These are phyloP conservation scores for Oncopodura yosiiana DNA, from an alignment of 1,140 invertebrate species.

Conservation along the genomic window DNA sequence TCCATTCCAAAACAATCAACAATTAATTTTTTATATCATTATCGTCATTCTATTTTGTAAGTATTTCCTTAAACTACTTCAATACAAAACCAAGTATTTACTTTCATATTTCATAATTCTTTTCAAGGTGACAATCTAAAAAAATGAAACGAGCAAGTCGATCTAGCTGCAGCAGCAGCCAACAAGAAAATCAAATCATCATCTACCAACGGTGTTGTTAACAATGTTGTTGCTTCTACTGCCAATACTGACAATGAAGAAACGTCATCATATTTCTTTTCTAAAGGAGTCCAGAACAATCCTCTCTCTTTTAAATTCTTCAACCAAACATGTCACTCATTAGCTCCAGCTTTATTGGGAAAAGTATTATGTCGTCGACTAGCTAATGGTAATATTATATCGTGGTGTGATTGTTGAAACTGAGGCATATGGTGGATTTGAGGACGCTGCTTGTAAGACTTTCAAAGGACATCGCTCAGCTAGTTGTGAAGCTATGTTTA, in stretches of 20 bases:
- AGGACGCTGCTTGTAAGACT: conserved; percentile 63
- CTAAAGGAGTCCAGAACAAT: neutral
- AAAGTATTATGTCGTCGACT: conserved; percentile 53
- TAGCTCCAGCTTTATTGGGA: conserved; percentile 38
- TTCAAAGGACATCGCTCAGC: conserved; percentile 55
- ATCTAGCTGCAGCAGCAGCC: conserved; percentile 2
- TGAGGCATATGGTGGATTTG: conserved; percentile 60
- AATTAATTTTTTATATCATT: too few species aligned
- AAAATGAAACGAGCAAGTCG: too few species aligned
- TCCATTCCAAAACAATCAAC: too few species aligned
- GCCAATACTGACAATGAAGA: conserved; percentile 7
- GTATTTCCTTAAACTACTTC: too few species aligned
- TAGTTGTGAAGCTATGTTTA: conserved; percentile 66
- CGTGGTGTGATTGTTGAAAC: conserved; percentile 66
- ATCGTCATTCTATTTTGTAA: too few species aligned
- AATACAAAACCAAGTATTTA: too few species aligned
- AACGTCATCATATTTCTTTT: neutral
- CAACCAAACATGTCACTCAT: conserved; percentile 8
- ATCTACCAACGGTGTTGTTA: neutral
- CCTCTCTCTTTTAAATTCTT: conserved; percentile 24
- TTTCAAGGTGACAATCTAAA: too few species aligned
- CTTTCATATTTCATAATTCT: too few species aligned
- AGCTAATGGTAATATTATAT: conserved; percentile 46
- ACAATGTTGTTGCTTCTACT: conserved; percentile 1
- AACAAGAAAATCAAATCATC: neutral